phyloP scores from a whole-genome alignment of 2,888 invertebrate species.

The Coleophora flavipennella region DNA sequence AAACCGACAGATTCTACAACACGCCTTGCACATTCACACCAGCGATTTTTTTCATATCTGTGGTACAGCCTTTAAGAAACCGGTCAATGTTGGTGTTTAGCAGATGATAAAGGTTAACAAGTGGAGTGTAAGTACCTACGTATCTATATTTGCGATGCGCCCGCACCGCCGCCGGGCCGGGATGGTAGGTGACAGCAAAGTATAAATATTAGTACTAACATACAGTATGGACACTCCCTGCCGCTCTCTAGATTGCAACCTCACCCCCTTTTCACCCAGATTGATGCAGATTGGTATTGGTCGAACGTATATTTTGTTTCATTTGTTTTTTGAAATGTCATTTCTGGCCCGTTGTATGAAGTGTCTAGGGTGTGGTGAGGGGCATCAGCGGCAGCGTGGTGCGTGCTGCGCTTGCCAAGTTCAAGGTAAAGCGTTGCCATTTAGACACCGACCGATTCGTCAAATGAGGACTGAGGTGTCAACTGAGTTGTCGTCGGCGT shows the following conservation, averaged over 20 bases:
- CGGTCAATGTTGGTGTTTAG: background rate
- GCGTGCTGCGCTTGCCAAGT: conserved; percentile 51
- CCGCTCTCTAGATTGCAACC: no score
- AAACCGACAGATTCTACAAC: no score
- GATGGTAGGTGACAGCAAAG: background rate
- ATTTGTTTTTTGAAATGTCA: no score
- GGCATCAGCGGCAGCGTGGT: conserved; percentile 21
- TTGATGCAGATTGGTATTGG: no score
- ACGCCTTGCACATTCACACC: no score
- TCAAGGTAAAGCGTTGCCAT: conserved; percentile 70
- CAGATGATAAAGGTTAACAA: background rate
- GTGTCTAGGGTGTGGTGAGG: background rate
- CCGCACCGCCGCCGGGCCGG: background rate
- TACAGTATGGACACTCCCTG: no score
- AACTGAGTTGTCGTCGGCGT: no score
- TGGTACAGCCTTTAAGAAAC: background rate
- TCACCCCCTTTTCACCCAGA: no score
- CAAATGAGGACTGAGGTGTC: conserved; percentile 39
- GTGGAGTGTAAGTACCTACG: background rate
- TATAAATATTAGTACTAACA: no score
- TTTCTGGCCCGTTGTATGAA: no score
- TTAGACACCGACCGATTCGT: conserved; percentile 57
- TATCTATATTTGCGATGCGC: background rate
- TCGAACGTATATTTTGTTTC: no score
- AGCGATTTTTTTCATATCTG: background rate